Percentiles rank a stretch among this genome's conserved stretches.
phyloP scores from a whole-genome alignment of 2,113 vertebrate genomes.

The Pitta sordida region DNA sequence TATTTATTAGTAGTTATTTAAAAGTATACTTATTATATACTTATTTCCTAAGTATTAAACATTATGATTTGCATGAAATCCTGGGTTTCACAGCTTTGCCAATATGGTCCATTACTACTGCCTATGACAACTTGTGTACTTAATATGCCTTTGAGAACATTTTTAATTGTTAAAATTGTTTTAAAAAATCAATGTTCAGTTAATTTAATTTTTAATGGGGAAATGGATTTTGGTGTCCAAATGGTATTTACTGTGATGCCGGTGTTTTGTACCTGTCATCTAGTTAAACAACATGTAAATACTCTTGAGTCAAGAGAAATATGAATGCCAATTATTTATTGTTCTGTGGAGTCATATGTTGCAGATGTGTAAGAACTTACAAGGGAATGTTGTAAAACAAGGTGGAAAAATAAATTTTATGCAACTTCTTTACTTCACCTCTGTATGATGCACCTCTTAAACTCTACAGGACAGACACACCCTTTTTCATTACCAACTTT shows the following conservation, averaged over 20 bases:
- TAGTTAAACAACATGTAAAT: slow-evolving; percentile 33
- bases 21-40: background rate
- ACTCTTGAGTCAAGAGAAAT: slow-evolving; percentile 43
- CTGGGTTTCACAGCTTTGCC: slow-evolving; percentile 57
- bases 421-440: slow-evolving; percentile 24
- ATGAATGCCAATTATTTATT: slow-evolving; percentile 56
- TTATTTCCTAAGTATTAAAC: background rate
- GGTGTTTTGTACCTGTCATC: slow-evolving; percentile 50
- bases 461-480: background rate
- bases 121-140: slow-evolving; percentile 59
- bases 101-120: slow-evolving; percentile 53
- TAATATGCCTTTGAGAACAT: slow-evolving; percentile 40
- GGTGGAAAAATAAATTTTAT: slow-evolving; percentile 58
- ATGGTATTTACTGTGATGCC: slow-evolving; percentile 25
- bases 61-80: background rate
- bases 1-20: background rate
- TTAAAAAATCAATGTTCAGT: background rate
- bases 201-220: slow-evolving; percentile 49
- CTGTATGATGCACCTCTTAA: background rate
- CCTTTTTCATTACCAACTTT: background rate
- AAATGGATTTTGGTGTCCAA: slow-evolving; percentile 56
- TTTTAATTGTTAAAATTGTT: slow-evolving; percentile 46
- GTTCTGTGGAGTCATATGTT: slow-evolving; percentile 52
- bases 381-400: slow-evolving; percentile 59
- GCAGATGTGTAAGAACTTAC: slow-evolving; percentile 40